Conservation (phyloP, 2,888 invertebrate genomes). For the Nemapogon koenigi region DNA sequence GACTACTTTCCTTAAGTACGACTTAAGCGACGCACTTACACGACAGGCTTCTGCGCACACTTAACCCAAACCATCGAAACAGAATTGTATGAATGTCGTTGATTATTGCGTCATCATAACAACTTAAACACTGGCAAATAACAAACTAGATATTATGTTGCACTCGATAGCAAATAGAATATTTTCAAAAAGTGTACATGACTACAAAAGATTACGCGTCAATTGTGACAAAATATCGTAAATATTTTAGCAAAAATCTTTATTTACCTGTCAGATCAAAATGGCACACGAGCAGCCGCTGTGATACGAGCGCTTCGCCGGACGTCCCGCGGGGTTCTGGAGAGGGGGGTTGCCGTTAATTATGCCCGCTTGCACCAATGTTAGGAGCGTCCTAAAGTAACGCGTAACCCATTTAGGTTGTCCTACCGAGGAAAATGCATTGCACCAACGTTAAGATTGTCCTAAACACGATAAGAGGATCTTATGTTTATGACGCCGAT, state of each 20-base stretch:
- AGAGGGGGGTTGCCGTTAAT: conserved; percentile 9
- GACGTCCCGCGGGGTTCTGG: conserved; percentile 9
- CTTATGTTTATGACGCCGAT: no score
- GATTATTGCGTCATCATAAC: conserved; percentile 8
- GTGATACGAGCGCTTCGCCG: conserved; percentile 8
- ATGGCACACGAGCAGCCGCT: conserved; percentile 7
- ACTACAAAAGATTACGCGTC: conserved; percentile 8
- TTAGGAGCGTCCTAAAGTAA: no score
- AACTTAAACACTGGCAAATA: conserved; percentile 3
- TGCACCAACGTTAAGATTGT: no score
- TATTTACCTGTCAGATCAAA: conserved; percentile 5
- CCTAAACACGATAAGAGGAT: no score
- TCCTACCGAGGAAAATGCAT: no score
- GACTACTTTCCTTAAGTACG: conserved; percentile 15
- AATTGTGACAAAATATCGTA: conserved; percentile 4
- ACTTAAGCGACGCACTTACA: conserved; percentile 13
- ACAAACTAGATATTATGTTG: conserved; percentile 6
- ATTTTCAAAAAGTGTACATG: conserved; percentile 5
- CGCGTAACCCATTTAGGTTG: no score
- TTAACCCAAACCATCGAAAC: conserved; percentile 10
- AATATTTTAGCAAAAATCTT: conserved; percentile 11
- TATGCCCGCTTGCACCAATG: no score
- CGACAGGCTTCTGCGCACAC: conserved; percentile 6
- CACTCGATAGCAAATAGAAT: conserved; percentile 4
- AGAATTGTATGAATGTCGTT: conserved; percentile 8